phyloP scores from a whole-genome alignment of 2,888 invertebrate genomes.

The Tethea ocularis region DNA sequence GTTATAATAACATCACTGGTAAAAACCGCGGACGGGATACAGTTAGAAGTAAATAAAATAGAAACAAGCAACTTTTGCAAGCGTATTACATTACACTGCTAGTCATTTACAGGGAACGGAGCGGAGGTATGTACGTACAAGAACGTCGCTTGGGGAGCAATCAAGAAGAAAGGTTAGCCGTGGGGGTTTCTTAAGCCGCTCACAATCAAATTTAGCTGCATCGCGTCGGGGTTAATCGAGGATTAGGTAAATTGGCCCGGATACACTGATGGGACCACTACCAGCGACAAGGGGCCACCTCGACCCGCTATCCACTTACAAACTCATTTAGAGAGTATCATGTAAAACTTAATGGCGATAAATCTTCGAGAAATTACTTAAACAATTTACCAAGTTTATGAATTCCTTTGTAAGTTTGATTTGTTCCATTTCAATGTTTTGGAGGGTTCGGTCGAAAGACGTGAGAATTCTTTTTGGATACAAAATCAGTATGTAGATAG shows the following conservation, averaged over 20 bases:
- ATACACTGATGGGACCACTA: constrained; percentile 50
- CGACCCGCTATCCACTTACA: constrained; percentile 31
- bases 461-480: background rate
- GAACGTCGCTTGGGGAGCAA: constrained; percentile 41
- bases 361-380: constrained; percentile 6
- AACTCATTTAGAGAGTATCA: constrained; percentile 29
- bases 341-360: constrained; percentile 4
- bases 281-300: constrained; percentile 21
- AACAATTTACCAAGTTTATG: constrained; percentile 9
- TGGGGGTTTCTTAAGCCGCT: constrained; percentile 51
- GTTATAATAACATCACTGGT: no score
- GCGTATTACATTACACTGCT: background rate
- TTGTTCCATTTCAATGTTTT: background rate
- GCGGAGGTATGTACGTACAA: no score
- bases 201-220: constrained; percentile 63
- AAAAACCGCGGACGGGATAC: no score
- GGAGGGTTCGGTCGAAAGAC: background rate
- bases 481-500: no score
- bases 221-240: constrained; percentile 55
- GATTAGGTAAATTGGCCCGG: constrained; percentile 53
- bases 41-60: background rate
- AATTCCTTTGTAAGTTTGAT: background rate
- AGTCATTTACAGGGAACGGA: constrained; percentile 14
- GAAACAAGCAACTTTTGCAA: background rate
- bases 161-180: constrained; percentile 56